phyloP scores from a whole-genome alignment of 2,797 vertebrate genomes.

The Strix occidentalis region DNA sequence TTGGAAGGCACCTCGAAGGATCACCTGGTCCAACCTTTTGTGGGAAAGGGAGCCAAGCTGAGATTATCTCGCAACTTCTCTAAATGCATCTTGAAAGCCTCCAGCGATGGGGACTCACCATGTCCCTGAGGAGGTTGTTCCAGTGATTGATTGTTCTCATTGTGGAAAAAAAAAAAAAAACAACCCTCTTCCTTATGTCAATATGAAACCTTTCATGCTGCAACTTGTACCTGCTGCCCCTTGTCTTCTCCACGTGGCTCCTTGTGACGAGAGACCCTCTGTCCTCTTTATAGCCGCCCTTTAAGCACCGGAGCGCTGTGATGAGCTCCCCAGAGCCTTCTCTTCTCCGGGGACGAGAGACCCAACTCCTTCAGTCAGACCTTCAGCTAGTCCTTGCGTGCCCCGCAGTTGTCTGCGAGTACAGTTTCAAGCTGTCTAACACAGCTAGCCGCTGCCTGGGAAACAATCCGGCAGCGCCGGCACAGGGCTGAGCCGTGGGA shows the following conservation, averaged over 20 bases:
- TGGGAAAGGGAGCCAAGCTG: neutral
- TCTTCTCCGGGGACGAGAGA: neutral
- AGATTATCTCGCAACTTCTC: too few species aligned
- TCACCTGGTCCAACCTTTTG: neutral
- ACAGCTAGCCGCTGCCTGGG: neutral
- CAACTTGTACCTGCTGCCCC: accelerated
- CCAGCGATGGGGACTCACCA: neutral
- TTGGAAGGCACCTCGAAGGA: neutral
- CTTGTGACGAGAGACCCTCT: neutral
- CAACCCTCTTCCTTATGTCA: too few species aligned
- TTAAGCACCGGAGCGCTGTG: too few species aligned
- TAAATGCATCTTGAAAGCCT: neutral
- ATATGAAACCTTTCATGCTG: too few species aligned
- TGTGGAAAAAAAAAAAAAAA: neutral
- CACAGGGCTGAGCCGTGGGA: neutral
- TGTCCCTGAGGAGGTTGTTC: neutral
- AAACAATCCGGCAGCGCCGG: neutral
- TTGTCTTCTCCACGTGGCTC: neutral
- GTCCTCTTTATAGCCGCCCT: neutral
- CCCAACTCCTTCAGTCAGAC: neutral
- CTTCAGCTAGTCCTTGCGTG: neutral
- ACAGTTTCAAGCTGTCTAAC: neutral
- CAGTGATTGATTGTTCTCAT: neutral
- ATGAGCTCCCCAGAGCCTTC: neutral
- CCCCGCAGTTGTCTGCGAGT: neutral